Base-by-base conservation (phyloP, 2,888 invertebrate genomes). In the Blera fallax region DNA sequence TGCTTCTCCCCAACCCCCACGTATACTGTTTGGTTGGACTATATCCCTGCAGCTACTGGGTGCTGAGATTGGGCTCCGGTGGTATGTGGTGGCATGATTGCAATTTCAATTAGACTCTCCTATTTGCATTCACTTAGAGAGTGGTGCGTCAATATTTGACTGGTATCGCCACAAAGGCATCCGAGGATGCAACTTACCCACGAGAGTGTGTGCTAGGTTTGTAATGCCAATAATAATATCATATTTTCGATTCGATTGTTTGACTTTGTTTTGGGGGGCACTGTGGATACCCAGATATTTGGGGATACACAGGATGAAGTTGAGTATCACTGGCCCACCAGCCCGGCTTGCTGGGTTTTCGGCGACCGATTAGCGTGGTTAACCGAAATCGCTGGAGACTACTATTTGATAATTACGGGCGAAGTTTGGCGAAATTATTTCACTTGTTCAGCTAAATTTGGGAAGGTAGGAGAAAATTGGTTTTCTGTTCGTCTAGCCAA, bases 51-150 rank as follows among this genome's bases (percentile, higher is more conserved):
- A 8, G 29, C 27, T 32, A 5, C 16, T 27, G n/a, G n/a, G 37
- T n/a, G 82, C 84, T 81, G 67, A 87, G 87, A 88, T 87, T 87
- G n/a, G n/a, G n/a, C n/a, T 69, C 87, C 88, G n/a, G n/a, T n/a
- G n/a, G n/a, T n/a, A 88, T 88, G 84, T 83, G 87, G 88, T 88
- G 82, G 82, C 67, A 64, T 52, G 52, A 72, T 80, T 87, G 83
- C 87, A 87, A 87, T 88, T 88, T 88, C 87, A 88, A 88, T 88
- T 88, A 88, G 84, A 74, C 60, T 73, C 48, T 40, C 64, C 62
- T 87, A 82, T 87, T 87, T 87, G 84, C 81, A 77, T 87, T 83
- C 82, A 87, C 85, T 81, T 78, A 80, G 67, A 78, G 87, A 87
- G 82, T 82, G 87, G 82, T 87, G 69, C 73, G 76, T 79, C 76